Evolutionary conservation across 2,888 invertebrate species (phyloP).

Genomic region (Yponomeuta plumbellus): DNA sequence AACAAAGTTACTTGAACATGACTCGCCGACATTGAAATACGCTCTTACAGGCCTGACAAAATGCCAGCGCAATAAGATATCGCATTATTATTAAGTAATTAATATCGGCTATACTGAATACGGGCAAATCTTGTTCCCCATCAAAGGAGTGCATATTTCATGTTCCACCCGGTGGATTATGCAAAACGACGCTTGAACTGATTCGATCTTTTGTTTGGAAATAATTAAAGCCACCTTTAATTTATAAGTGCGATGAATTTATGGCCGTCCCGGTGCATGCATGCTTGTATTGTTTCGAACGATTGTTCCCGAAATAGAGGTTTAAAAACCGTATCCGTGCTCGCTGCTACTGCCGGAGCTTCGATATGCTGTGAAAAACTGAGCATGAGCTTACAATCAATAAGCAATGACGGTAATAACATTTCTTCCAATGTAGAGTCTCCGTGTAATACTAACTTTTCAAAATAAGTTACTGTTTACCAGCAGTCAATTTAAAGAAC

Average conservation of each 20-base stretch:
- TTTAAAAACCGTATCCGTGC: constrained; percentile 15
- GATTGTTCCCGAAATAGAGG: constrained; percentile 15
- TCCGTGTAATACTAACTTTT: too few relatives aligned
- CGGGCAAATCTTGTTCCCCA: constrained; percentile 27
- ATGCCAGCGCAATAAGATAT: constrained; percentile 23
- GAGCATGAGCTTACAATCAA: not conserved
- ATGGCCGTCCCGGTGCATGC: constrained; percentile 17
- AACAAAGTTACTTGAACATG: not conserved
- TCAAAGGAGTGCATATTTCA: constrained; percentile 29
- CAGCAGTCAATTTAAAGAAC: too few relatives aligned
- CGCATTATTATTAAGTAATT: constrained; percentile 26
- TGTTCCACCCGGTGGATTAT: constrained; percentile 34
- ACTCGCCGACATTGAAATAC: not conserved
- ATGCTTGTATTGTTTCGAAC: constrained; percentile 11
- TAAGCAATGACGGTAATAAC: not conserved
- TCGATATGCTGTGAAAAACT: not conserved
- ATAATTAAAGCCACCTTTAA: constrained; percentile 40
- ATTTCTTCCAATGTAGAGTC: not conserved
- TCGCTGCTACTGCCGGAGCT: not conserved
- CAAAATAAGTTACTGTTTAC: too few relatives aligned
- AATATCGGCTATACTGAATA: constrained; percentile 25
- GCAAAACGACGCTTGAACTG: constrained; percentile 35
- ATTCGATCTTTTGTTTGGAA: constrained; percentile 41
- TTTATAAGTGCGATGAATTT: constrained; percentile 38
- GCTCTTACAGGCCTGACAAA: not conserved